Evolutionary conservation across 2,888 invertebrate genomes (phyloP).

Genomic region (Bugula neritina): DNA sequence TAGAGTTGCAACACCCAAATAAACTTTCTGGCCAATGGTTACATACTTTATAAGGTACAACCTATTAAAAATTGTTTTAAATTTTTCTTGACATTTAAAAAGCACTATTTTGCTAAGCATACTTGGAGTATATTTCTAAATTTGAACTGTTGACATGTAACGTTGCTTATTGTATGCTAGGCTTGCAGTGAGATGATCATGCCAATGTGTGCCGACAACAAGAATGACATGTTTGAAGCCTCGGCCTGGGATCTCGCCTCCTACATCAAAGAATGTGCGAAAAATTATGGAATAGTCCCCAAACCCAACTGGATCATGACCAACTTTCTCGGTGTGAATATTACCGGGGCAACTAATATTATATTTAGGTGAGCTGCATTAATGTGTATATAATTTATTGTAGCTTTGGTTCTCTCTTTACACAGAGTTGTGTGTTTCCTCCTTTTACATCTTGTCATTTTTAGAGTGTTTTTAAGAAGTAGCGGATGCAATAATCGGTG

Average conservation of each 20-base stretch:
- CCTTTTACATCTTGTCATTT: too few relatives aligned
- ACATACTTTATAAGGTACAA: too few relatives aligned
- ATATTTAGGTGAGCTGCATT: constrained; percentile 61
- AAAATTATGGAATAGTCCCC: constrained; percentile 66
- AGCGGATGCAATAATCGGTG: too few relatives aligned
- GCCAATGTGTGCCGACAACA: constrained; percentile 78
- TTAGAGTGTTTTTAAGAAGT: too few relatives aligned
- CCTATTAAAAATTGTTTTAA: too few relatives aligned
- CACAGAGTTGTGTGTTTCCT: background rate
- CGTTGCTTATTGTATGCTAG: constrained; percentile 56
- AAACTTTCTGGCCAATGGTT: too few relatives aligned
- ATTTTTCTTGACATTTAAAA: too few relatives aligned
- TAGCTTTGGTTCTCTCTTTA: background rate
- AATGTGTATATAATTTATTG: background rate
- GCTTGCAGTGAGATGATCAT: constrained; percentile 94
- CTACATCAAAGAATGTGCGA: constrained; percentile 65
- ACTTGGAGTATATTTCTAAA: too few relatives aligned
- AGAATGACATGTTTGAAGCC: constrained; percentile 77
- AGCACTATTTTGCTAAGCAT: too few relatives aligned
- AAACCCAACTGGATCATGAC: constrained; percentile 63
- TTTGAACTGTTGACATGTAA: too few relatives aligned
- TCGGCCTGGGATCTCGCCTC: constrained; percentile 62
- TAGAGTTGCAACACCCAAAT: too few relatives aligned
- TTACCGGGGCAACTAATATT: constrained; percentile 62
- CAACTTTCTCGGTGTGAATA: constrained; percentile 73